Conservation (phyloP, 1,140 invertebrate species). For the Solenopsis invicta region DNA sequence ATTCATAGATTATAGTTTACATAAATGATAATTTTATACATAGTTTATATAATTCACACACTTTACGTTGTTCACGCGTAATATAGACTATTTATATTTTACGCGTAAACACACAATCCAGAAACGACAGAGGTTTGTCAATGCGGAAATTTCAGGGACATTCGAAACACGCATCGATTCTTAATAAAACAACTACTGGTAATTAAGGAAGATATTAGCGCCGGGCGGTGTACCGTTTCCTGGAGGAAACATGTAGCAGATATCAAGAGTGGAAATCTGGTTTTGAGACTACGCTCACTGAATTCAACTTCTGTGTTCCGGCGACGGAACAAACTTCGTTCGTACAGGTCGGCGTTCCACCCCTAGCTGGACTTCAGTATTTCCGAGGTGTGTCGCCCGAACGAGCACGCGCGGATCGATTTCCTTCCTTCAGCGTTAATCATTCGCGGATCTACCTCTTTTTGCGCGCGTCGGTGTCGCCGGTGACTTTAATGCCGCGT, state of each 20-base stretch:
- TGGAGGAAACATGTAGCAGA: background rate
- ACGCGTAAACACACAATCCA: background rate
- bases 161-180: background rate
- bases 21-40: too few relatives aligned
- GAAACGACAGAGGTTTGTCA: background rate
- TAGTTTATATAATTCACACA: too few relatives aligned
- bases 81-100: too few relatives aligned
- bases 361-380: background rate
- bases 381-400: background rate
- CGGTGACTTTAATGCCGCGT: slow-evolving; percentile 42
- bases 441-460: background rate
- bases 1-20: too few relatives aligned
- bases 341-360: too few relatives aligned
- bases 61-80: background rate
- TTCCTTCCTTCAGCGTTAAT: background rate
- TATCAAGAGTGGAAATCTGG: background rate
- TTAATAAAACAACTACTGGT: background rate
- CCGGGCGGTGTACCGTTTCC: background rate
- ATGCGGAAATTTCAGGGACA: background rate
- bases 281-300: background rate
- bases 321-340: background rate
- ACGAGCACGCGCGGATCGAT: background rate
- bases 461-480: slow-evolving; percentile 9
- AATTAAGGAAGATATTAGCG: slow-evolving; percentile 21
- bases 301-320: background rate